Conservation (phyloP, 1,140 invertebrate genomes). For the Thereuonema tuberculata region DNA sequence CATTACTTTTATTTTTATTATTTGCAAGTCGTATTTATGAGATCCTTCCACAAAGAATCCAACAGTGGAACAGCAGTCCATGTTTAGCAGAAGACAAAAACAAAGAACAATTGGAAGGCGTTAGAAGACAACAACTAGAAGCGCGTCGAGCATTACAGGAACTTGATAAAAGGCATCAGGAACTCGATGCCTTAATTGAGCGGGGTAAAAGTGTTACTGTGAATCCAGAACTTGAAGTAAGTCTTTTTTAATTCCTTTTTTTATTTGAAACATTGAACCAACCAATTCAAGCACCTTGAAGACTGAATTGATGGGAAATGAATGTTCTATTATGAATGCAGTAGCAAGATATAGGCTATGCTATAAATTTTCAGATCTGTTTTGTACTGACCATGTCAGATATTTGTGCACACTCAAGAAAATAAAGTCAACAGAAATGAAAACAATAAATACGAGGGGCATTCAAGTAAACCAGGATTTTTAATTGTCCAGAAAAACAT, state of each 20-base stretch:
- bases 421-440: too few species aligned
- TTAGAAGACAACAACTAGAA: conserved; percentile 59
- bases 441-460: too few species aligned
- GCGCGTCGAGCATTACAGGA: conserved; percentile 47
- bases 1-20: too few species aligned
- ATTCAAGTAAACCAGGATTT: too few species aligned
- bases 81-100: conserved; percentile 78
- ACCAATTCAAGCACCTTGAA: background rate
- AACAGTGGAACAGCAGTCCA: conserved; percentile 83
- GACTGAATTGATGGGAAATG: conserved; percentile 11
- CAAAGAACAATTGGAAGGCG: conserved; percentile 60
- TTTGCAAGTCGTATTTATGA: conserved; percentile 38
- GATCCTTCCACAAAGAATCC: conserved; percentile 78
- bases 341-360: too few species aligned
- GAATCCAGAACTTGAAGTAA: conserved; percentile 39
- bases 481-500: too few species aligned
- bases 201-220: conserved; percentile 48
- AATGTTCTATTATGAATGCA: too few species aligned
- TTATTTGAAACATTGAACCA: too few species aligned
- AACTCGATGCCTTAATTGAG: conserved; percentile 68
- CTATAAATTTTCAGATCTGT: too few species aligned
- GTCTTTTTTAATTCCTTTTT: too few species aligned
- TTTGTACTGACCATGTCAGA: too few species aligned
- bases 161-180: conserved; percentile 30
- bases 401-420: too few species aligned